Evolutionary conservation across 2,797 vertebrate genomes (phyloP).

Genomic region (Momotus momota): DNA sequence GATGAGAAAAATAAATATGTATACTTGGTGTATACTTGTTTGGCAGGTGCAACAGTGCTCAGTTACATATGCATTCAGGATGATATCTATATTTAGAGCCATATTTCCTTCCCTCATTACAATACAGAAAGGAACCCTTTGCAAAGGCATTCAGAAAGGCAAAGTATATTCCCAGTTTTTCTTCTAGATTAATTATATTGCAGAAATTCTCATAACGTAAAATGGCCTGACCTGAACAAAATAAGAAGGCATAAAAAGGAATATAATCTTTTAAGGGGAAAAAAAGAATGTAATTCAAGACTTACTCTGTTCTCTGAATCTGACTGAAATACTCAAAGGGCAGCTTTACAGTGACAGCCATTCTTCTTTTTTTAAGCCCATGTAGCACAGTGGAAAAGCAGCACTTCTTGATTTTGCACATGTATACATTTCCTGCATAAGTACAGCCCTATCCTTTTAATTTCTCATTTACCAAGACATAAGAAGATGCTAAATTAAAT

Average conservation of each 20-base stretch:
- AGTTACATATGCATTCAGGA: neutral
- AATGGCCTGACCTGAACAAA: neutral
- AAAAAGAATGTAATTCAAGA: neutral
- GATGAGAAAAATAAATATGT: neutral
- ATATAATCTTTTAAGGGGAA: neutral
- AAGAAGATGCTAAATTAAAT: neutral
- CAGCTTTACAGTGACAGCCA: neutral
- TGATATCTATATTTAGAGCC: conserved; percentile 15
- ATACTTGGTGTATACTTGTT: neutral
- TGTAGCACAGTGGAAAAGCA: neutral
- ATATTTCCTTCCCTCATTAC: neutral
- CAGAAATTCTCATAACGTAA: neutral
- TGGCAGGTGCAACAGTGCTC: neutral
- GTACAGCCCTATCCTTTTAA: neutral
- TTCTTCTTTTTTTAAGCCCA: neutral
- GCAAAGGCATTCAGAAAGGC: conserved; percentile 14
- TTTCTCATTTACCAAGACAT: neutral
- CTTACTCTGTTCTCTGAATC: neutral
- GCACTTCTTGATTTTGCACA: neutral
- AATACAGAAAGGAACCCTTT: conserved; percentile 16
- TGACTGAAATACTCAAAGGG: neutral
- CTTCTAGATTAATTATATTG: neutral
- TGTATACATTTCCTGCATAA: neutral
- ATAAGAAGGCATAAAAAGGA: neutral
- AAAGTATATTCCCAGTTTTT: neutral